Conservation (phyloP, 2,797 vertebrate genomes). For the Peromyscus aztecus region DNA sequence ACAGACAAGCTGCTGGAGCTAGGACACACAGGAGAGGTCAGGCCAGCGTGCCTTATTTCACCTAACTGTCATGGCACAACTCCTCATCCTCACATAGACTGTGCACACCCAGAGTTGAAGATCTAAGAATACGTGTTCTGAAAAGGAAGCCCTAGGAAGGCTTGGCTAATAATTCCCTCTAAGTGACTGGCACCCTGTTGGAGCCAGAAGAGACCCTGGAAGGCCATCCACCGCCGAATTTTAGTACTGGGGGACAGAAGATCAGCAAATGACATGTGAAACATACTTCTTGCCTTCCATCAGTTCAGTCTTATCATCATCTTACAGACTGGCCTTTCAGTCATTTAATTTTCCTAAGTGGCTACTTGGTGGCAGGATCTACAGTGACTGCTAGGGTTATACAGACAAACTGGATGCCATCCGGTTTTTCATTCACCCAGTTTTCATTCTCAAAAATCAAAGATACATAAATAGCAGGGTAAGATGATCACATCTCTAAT, state of each 20-base stretch:
- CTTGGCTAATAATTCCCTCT: not conserved
- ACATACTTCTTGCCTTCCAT: not conserved
- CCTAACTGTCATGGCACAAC: not conserved
- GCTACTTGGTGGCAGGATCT: not conserved
- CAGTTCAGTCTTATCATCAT: not conserved
- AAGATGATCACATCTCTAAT: not conserved
- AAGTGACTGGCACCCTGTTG: not conserved
- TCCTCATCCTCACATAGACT: not conserved
- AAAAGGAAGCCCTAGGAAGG: constrained; percentile 10
- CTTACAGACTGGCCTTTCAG: not conserved
- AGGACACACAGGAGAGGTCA: not conserved
- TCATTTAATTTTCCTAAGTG: constrained; percentile 45
- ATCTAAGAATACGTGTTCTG: not conserved
- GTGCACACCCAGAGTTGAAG: not conserved
- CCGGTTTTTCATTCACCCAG: not conserved
- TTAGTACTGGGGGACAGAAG: not conserved
- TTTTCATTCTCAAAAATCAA: constrained; percentile 39
- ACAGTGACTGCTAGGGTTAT: not conserved
- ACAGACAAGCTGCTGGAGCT: not conserved
- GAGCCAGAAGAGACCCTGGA: not conserved
- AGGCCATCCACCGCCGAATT: constrained; percentile 8
- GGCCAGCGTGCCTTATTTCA: not conserved
- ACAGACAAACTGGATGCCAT: not conserved
- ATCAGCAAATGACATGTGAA: constrained; percentile 19
- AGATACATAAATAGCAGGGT: not conserved